phyloP scores from a whole-genome alignment of 2,113 vertebrate genomes.

The Orycteropus afer region DNA sequence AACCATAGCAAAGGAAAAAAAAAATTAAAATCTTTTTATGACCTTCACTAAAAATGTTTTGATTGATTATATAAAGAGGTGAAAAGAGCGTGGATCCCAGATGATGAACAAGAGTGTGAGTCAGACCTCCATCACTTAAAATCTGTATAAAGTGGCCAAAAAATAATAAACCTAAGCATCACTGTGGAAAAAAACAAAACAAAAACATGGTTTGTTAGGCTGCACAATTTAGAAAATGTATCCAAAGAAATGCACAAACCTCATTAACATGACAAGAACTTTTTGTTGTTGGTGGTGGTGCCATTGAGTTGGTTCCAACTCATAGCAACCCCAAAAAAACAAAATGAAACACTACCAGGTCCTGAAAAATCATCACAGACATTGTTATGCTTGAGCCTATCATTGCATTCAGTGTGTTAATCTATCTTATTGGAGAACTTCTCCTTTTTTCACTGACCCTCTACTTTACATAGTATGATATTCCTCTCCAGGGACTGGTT shows the following conservation, averaged over 20 bases:
- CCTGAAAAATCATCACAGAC: too few relatives aligned
- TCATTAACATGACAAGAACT: conserved; percentile 19
- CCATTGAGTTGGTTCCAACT: too few relatives aligned
- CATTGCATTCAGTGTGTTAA: too few relatives aligned
- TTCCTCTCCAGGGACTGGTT: too few relatives aligned
- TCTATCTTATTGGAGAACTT: too few relatives aligned
- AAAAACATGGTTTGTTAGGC: background rate
- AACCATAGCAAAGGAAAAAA: background rate
- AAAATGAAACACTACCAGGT: too few relatives aligned
- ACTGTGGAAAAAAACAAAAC: background rate
- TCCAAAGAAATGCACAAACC: background rate
- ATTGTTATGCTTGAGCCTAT: too few relatives aligned
- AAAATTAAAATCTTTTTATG: background rate
- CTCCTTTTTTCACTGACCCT: too few relatives aligned
- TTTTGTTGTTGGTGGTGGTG: too few relatives aligned
- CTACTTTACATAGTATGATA: too few relatives aligned
- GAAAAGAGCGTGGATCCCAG: background rate
- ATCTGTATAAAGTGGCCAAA: background rate
- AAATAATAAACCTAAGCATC: background rate
- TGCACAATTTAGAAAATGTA: background rate
- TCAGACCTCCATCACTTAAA: background rate
- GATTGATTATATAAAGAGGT: background rate
- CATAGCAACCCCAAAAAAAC: too few relatives aligned
- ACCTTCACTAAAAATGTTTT: background rate
- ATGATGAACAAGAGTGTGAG: background rate